Evolutionary conservation across 2,888 invertebrate species (phyloP), one percentile per base, ranked within the genome.

Genomic region (Aphrophora alni): DNA sequence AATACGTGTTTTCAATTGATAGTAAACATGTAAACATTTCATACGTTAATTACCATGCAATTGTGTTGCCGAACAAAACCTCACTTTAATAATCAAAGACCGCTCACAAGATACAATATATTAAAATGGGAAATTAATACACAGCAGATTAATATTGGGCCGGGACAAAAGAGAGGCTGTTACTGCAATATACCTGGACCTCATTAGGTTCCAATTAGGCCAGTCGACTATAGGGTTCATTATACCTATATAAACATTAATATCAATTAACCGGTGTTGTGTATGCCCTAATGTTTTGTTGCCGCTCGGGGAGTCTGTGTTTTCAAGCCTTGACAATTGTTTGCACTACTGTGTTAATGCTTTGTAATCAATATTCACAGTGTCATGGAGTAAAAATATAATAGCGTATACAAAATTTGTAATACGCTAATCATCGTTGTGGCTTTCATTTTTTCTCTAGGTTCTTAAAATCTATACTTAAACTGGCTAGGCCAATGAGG

Each of bases 111-210:
- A 21, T 2, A 59, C 21, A 14, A 14, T 59, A 14, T 21, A 21
- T 21, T 59, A 59, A 59, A 59, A 59, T 59, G 21, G 59, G 7
- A 21, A 59, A 59, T 59, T 59, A 59, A 21, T 59, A 59, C 59
- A 21, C 21, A 59, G 2, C 59, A 21, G 59, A 21, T 21, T 59
- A 59, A 21, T 21, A 59, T 59, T 21, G 1, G 14, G 10, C 12
- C 59, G 12, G 59, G 59, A 59, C 59, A 59, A 59, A 59, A 59
- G 59, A 59, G 59, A n/a, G 21, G 21, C 21, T 21, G 59, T 59
- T 59, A 59, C n/a, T n/a, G n/a, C n/a, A n/a, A n/a, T n/a, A n/a
- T n/a, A n/a, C 59, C 59, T 59, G 59, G 59, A 59, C 59, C 59
- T 21, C 59, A 59, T 59, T 59, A 59, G 59, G 5, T 59, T 59